Evolutionary conservation across 2,888 invertebrate species (phyloP).

Genomic region (Meta bourneti): DNA sequence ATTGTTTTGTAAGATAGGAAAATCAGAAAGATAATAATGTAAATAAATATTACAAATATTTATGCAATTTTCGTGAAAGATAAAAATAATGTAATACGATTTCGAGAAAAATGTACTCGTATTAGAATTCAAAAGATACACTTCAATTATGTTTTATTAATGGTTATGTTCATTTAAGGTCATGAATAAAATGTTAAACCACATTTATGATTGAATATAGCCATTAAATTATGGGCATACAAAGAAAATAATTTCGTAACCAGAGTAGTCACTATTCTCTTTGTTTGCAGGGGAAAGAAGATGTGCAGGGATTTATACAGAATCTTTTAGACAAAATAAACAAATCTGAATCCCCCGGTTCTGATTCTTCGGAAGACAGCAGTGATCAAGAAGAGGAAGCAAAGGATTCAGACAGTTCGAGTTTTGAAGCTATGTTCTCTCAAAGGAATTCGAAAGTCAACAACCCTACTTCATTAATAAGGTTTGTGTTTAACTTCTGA

Average conservation of each 20-base stretch:
- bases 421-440: not conserved
- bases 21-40: too few species aligned
- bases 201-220: too few species aligned
- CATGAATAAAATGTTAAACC: too few species aligned
- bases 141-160: too few species aligned
- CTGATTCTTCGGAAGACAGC: constrained; percentile 30
- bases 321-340: not conserved
- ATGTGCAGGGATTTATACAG: constrained; percentile 18
- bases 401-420: not conserved
- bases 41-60: too few species aligned
- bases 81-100: too few species aligned
- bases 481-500: not conserved
- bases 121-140: too few species aligned
- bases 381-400: constrained; percentile 33
- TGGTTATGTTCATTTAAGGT: too few species aligned
- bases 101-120: too few species aligned
- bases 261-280: not conserved
- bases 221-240: too few species aligned
- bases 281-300: constrained; percentile 39
- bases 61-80: too few species aligned
- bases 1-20: too few species aligned
- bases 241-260: not conserved
- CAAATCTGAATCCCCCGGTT: constrained; percentile 8
- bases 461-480: not conserved
- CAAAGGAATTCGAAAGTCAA: not conserved